Evolutionary conservation across 2,888 invertebrate species (phyloP), one percentile per base, ranked within the genome.

Genomic region (Pherbina coryleti): DNA sequence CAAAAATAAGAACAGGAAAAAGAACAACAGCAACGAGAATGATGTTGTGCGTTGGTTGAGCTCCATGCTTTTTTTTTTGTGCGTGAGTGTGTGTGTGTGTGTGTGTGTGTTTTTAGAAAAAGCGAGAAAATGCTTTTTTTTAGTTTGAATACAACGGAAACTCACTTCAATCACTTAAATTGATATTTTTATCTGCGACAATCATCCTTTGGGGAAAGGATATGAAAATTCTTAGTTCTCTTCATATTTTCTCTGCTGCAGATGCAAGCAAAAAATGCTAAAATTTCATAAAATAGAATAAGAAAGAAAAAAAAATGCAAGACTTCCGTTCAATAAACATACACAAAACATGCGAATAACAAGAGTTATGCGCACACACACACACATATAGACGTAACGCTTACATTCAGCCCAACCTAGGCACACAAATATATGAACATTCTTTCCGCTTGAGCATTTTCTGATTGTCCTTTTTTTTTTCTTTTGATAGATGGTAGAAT

Each of bases 141-240:
- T 28, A 22, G 25, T 60, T 22, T 60, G 28, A 14, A 17, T 60
- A 14, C 25, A 60, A 22, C 17, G 28, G 60, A 28, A 60, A 60
- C 25, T 60, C 8, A 5, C 28, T 60, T 60, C 60, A 60, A 60
- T 60, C 60, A 60, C 60, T 60, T 60, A 60, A 60, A 17, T 60
- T 60, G 60, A 19, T 22, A 14, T 25, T 60, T 60, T 22, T 44
- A 14, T 60, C 22, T 60, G 60, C 9, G 25, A 22, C 25, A 57
- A 22, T 9, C 22, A 22, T 25, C 22, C 14, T 19, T 14, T 8
- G 60, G 22, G 25, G 22, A 5, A 5, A 55, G 22, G 22, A 55
- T 22, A 55, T 17, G 60, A 22, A 28, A 60, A 22, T 28, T 17
- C 14, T 14, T 7, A 5, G 11, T 14, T 0, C 5, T 14, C 9